These are phyloP conservation scores for Malurus splendens DNA, from an alignment of 2,797 vertebrate species.

Conservation along the genomic window DNA sequence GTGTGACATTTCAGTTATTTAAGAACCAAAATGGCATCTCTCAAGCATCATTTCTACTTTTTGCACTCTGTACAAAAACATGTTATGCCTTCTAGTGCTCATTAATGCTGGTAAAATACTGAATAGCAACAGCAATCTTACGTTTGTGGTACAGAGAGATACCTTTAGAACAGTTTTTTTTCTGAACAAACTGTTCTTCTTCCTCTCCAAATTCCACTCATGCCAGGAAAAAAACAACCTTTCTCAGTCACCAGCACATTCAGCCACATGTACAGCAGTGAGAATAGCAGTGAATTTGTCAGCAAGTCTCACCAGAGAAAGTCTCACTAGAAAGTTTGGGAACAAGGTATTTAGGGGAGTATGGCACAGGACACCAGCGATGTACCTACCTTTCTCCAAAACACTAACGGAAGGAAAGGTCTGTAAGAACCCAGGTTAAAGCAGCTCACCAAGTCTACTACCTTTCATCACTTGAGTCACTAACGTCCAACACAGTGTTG, in stretches of 20 bases:
- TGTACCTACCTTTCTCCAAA: neutral
- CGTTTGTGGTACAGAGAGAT: neutral
- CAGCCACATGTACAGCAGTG: rapidly evolving
- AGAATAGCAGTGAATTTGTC: neutral
- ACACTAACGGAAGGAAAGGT: neutral
- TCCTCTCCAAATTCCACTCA: neutral
- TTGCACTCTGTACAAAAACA: neutral
- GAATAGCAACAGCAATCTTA: neutral
- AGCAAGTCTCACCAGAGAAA: neutral
- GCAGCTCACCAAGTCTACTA: neutral
- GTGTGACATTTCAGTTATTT: neutral
- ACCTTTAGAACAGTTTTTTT: neutral
- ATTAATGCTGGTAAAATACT: neutral
- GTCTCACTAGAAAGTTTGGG: neutral
- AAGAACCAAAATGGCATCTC: neutral
- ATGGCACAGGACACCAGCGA: neutral
- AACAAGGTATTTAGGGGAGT: neutral
- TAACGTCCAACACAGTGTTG: neutral
- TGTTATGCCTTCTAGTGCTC: neutral
- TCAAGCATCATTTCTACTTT: neutral
- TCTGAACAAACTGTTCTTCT: neutral
- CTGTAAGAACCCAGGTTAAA: neutral
- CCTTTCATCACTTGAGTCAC: neutral
- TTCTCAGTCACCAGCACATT: neutral
- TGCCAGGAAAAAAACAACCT: neutral